Conservation (phyloP, 2,797 vertebrate genomes). For the Hemibagrus guttatus region DNA sequence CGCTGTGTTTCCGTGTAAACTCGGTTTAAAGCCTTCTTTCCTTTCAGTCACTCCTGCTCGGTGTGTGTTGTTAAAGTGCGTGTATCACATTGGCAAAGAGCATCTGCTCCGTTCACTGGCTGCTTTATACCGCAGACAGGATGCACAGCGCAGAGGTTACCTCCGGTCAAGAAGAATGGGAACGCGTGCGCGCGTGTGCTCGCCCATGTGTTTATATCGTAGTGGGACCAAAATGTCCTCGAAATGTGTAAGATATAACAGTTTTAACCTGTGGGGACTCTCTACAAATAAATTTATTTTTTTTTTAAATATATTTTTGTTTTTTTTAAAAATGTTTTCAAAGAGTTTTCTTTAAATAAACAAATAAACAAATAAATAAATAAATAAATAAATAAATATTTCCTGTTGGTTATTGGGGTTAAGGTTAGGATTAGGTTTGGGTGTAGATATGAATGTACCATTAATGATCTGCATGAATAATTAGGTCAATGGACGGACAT, state of each 20-base stretch:
- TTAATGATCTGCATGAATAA: neutral
- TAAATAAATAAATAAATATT: neutral
- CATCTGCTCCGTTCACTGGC: slow-evolving; percentile 50
- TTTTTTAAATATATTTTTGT: neutral
- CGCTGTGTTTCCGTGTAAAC: slow-evolving; percentile 37
- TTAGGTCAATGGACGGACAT: neutral
- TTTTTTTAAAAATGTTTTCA: neutral
- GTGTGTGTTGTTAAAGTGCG: neutral
- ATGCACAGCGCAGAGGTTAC: slow-evolving; percentile 58
- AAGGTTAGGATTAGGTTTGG: neutral
- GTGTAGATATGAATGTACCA: neutral
- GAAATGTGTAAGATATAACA: neutral
- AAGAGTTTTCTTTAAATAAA: no score
- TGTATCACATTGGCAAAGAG: slow-evolving; percentile 34
- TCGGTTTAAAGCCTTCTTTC: neutral
- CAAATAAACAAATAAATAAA: neutral
- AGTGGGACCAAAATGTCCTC: neutral
- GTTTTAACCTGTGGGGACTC: neutral
- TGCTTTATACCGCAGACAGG: slow-evolving; percentile 52
- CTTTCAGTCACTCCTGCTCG: neutral
- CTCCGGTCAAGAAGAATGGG: slow-evolving; percentile 54
- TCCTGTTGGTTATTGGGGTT: neutral
- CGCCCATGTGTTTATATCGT: neutral
- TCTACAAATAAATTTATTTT: neutral
- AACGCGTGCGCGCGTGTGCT: neutral